Evolutionary conservation across 2,888 invertebrate genomes (phyloP).

Genomic region (Lasioglossum marginatum): DNA sequence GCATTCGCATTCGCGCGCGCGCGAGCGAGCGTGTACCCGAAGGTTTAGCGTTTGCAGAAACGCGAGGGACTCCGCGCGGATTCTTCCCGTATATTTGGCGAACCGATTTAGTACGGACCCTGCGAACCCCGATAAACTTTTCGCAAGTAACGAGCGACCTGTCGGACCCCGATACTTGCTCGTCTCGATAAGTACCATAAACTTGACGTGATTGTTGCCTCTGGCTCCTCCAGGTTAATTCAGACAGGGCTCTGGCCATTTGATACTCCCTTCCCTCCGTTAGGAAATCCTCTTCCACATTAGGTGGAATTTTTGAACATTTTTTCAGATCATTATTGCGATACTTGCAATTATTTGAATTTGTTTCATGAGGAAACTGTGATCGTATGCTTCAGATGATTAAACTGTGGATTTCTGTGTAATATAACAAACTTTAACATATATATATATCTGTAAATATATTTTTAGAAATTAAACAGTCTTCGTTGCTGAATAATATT

Average conservation of each 20-base stretch:
- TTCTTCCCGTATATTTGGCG: conserved; percentile 55
- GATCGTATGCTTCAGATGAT: too few relatives aligned
- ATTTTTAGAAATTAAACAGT: neutral
- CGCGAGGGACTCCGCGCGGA: conserved; percentile 12
- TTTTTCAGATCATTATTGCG: neutral
- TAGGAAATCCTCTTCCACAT: neutral
- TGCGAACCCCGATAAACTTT: conserved; percentile 23
- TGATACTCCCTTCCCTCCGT: neutral
- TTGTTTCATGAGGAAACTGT: neutral
- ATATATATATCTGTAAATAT: too few relatives aligned
- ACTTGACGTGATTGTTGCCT: conserved; percentile 5
- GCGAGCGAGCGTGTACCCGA: conserved; percentile 12
- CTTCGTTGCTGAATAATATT: neutral
- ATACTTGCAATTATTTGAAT: neutral
- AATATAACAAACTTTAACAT: too few relatives aligned
- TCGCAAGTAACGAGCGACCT: conserved; percentile 36
- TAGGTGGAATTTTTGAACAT: neutral
- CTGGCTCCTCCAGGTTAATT: neutral
- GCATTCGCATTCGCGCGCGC: neutral
- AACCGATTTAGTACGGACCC: conserved; percentile 31
- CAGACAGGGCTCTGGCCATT: neutral
- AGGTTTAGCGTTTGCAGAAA: conserved; percentile 57
- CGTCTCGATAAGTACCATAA: conserved; percentile 11
- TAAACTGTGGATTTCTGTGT: too few relatives aligned
- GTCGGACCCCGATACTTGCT: neutral